Conservation (phyloP, 2,113 vertebrate genomes). For the Aphelocoma coerulescens region DNA sequence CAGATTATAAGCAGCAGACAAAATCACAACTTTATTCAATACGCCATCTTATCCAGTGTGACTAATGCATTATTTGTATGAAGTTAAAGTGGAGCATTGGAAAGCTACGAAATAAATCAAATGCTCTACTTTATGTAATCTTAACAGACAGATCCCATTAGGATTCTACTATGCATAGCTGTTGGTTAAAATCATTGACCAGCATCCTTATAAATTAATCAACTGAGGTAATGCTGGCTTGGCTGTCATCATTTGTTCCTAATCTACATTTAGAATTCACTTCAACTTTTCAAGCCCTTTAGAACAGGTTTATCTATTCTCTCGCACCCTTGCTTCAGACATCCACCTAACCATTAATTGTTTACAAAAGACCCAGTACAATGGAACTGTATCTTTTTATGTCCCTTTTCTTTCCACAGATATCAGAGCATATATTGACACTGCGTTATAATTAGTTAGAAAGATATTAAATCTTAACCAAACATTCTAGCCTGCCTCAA, state of each 20-base stretch:
- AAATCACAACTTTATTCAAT: slow-evolving; percentile 76
- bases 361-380: slow-evolving; percentile 37
- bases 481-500: slow-evolving; percentile 6
- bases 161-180: slow-evolving; percentile 70
- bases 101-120: slow-evolving; percentile 80
- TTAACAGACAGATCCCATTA: slow-evolving; percentile 79
- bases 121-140: slow-evolving; percentile 73
- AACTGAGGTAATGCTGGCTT: slow-evolving; percentile 69
- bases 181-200: slow-evolving; percentile 81
- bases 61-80: slow-evolving; percentile 80
- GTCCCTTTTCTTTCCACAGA: slow-evolving; percentile 40
- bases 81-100: slow-evolving; percentile 74
- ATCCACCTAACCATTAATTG: not conserved
- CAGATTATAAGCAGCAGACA: slow-evolving; percentile 72
- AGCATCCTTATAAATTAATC: slow-evolving; percentile 78
- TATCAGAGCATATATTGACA: slow-evolving; percentile 16
- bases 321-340: slow-evolving; percentile 29
- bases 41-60: slow-evolving; percentile 74
- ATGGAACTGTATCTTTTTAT: not conserved
- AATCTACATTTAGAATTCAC: slow-evolving; percentile 74
- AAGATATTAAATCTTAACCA: slow-evolving; percentile 52
- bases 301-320: slow-evolving; percentile 66
- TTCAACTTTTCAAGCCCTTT: slow-evolving; percentile 66
- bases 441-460: slow-evolving; percentile 19
- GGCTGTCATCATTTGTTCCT: slow-evolving; percentile 69